phyloP scores from a whole-genome alignment of 2,113 vertebrate species.

The Psammodynastes pulverulentus region DNA sequence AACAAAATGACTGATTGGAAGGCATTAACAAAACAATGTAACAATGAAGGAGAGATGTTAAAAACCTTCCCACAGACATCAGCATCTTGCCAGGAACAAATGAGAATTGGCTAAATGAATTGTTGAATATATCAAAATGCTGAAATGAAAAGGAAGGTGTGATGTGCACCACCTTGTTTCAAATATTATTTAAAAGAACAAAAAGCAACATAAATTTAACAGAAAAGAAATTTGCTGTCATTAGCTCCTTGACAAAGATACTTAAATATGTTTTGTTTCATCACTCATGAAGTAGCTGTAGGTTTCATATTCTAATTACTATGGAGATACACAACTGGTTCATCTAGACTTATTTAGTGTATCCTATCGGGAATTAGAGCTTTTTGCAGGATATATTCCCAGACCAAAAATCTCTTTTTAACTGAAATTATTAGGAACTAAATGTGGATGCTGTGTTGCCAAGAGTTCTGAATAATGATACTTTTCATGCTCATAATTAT shows the following conservation, averaged over 20 bases:
- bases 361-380: neutral
- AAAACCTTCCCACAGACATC: slow-evolving; percentile 1
- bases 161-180: slow-evolving; percentile 7
- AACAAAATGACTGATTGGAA: neutral
- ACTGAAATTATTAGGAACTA: neutral
- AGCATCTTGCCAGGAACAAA: neutral
- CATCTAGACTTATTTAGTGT: neutral
- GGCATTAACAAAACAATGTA: neutral
- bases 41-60: slow-evolving; percentile 6
- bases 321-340: neutral
- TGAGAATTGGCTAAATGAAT: neutral
- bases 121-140: neutral
- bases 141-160: slow-evolving; percentile 25
- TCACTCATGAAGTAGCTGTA: slow-evolving; percentile 6
- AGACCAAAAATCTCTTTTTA: neutral
- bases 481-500: neutral
- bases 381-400: neutral
- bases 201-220: slow-evolving; percentile 16
- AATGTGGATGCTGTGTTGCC: neutral
- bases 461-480: neutral
- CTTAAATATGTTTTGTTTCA: slow-evolving; percentile 5
- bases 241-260: slow-evolving; percentile 20
- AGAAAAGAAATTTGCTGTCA: slow-evolving; percentile 28
- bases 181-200: slow-evolving; percentile 26
- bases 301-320: neutral